Evolutionary conservation across 2,888 invertebrate genomes (phyloP).

Genomic region (Malthinus flaveolus): DNA sequence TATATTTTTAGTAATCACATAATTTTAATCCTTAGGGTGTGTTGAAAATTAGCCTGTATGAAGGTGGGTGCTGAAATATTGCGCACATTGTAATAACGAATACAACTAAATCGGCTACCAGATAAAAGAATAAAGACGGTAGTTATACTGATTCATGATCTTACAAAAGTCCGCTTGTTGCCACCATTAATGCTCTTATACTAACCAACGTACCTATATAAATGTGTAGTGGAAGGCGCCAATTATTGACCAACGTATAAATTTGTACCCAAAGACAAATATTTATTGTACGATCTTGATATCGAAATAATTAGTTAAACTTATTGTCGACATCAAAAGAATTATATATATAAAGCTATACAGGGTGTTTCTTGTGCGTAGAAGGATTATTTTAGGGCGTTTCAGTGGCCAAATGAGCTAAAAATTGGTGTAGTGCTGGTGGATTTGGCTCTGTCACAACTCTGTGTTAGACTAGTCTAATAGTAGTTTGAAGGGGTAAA

Average conservation of each 20-base stretch:
- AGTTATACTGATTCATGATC: conserved; percentile 49
- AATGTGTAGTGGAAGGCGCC: conserved; percentile 38
- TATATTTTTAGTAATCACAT: conserved; percentile 21
- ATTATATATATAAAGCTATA: background rate
- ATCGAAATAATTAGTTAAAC: conserved; percentile 21
- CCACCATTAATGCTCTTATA: conserved; percentile 47
- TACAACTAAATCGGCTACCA: conserved; percentile 48
- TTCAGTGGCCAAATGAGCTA: too few species aligned
- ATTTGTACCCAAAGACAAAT: conserved; percentile 34
- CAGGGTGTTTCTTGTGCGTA: background rate
- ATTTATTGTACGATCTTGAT: conserved; percentile 25
- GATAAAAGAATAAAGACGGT: conserved; percentile 48
- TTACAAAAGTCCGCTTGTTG: conserved; percentile 42
- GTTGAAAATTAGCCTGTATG: conserved; percentile 33
- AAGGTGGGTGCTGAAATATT: conserved; percentile 48
- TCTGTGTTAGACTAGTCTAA: too few species aligned
- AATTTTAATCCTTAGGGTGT: conserved; percentile 22
- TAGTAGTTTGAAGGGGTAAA: too few species aligned
- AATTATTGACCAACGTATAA: conserved; percentile 51
- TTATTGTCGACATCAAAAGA: background rate
- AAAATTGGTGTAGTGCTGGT: too few species aligned
- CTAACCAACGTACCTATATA: conserved; percentile 40
- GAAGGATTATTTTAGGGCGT: too few species aligned
- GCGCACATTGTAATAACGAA: conserved; percentile 44
- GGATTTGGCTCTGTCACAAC: too few species aligned